phyloP scores from a whole-genome alignment of 2,888 invertebrate species.

The Odontomyia ornata region DNA sequence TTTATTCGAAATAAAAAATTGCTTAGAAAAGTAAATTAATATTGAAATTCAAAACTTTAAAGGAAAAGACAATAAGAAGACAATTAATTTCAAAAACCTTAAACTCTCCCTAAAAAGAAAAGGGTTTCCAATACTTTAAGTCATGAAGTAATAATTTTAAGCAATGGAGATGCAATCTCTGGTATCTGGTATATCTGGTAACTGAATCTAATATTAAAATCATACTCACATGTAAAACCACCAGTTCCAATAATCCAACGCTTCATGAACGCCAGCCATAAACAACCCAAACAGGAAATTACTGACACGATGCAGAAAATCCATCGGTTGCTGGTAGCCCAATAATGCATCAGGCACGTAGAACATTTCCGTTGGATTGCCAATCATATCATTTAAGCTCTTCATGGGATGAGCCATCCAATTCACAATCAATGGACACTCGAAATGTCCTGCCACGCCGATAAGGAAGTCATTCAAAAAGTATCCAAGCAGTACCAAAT shows the following conservation, averaged over 20 bases:
- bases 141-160: too few relatives aligned
- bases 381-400: neutral
- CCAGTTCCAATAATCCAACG: neutral
- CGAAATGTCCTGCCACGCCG: constrained; percentile 50
- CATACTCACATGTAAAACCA: too few relatives aligned
- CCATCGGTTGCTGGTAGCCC: constrained; percentile 27
- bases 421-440: constrained; percentile 46
- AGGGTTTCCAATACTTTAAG: too few relatives aligned
- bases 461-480: constrained; percentile 40
- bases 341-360: constrained; percentile 23
- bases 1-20: too few relatives aligned
- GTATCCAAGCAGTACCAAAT: constrained; percentile 44
- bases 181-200: too few relatives aligned
- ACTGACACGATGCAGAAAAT: constrained; percentile 20
- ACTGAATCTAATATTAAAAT: too few relatives aligned
- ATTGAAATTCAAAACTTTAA: too few relatives aligned
- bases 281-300: constrained; percentile 4
- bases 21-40: too few relatives aligned
- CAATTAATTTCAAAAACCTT: too few relatives aligned
- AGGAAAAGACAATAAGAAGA: too few relatives aligned
- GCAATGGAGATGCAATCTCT: too few relatives aligned
- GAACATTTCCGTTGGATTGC: constrained; percentile 29
- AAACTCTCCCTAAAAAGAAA: too few relatives aligned
- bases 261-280: neutral
- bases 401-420: neutral